These are phyloP conservation scores for Rhynchomys soricoides DNA, from an alignment of 2,113 vertebrate genomes.

Conservation along the genomic window DNA sequence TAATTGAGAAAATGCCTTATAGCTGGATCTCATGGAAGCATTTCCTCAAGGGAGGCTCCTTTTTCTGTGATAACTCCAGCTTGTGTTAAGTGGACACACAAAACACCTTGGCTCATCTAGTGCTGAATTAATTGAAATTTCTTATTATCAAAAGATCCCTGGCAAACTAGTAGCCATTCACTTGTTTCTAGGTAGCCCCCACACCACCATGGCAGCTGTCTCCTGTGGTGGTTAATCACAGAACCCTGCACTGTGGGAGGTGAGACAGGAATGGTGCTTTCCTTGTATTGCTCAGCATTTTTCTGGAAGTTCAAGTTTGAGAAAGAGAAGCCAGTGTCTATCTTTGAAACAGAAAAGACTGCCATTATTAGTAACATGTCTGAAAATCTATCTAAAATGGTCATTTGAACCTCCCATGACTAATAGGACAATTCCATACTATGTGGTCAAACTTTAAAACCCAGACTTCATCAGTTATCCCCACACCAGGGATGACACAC, in stretches of 20 bases:
- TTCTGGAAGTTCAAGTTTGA: not conserved
- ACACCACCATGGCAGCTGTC: not conserved
- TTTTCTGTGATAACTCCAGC: no score
- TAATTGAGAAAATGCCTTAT: no score
- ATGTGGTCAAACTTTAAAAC: conserved; percentile 35
- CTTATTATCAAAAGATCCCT: not conserved
- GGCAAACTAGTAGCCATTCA: not conserved
- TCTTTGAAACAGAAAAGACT: not conserved
- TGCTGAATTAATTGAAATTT: not conserved
- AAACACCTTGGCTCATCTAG: no score
- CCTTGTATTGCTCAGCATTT: not conserved
- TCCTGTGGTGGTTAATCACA: not conserved
- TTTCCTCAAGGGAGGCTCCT: no score
- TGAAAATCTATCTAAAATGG: conserved; percentile 19
- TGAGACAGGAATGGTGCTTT: not conserved
- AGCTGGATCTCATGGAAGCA: no score
- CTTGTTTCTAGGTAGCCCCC: not conserved
- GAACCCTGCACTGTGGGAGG: not conserved
- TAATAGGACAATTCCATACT: not conserved
- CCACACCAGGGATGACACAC: not conserved
- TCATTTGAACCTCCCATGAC: not conserved
- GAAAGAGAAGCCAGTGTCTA: not conserved
- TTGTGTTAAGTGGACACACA: no score
- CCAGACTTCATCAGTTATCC: not conserved
- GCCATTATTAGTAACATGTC: not conserved